These are phyloP conservation scores for Smittia aterrima DNA, from an alignment of 2,888 invertebrate species.

Conservation along the genomic window DNA sequence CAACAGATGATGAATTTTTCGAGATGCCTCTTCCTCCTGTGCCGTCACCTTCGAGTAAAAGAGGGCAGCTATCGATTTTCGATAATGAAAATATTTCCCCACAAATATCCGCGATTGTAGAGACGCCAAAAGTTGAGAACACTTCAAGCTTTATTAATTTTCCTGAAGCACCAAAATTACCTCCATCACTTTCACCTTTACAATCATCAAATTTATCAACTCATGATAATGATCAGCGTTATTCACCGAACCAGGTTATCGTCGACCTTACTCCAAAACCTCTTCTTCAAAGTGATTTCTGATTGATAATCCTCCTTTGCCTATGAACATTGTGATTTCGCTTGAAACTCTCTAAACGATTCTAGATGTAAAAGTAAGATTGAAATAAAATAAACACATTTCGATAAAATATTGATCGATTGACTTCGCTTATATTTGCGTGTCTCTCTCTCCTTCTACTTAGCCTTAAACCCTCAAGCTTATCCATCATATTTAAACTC, in stretches of 20 bases:
- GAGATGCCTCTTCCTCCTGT: constrained; percentile 34
- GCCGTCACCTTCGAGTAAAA: not conserved
- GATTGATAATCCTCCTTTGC: not conserved
- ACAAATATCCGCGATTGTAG: not conserved
- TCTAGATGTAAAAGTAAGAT: not conserved
- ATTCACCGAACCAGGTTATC: not conserved
- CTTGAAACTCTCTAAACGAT: not conserved
- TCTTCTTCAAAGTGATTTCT: constrained; percentile 33
- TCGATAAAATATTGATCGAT: constrained; percentile 1
- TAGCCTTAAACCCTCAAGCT: too few species aligned
- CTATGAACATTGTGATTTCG: not conserved
- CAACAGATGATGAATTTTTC: constrained; percentile 38
- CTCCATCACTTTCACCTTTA: not conserved
- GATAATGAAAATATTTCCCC: constrained; percentile 18
- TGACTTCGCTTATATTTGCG: not conserved
- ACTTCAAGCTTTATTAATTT: not conserved
- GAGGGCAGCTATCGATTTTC: constrained; percentile 16
- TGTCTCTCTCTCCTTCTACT: too few species aligned
- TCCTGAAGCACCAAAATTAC: not conserved
- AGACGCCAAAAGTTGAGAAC: constrained; percentile 33
- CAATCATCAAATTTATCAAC: not conserved
- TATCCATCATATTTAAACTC: too few species aligned
- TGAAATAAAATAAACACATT: not conserved
- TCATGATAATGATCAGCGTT: not conserved
- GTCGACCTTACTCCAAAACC: constrained; percentile 13